phyloP scores from a whole-genome alignment of 1,140 invertebrate species.

The Aricia agestis region DNA sequence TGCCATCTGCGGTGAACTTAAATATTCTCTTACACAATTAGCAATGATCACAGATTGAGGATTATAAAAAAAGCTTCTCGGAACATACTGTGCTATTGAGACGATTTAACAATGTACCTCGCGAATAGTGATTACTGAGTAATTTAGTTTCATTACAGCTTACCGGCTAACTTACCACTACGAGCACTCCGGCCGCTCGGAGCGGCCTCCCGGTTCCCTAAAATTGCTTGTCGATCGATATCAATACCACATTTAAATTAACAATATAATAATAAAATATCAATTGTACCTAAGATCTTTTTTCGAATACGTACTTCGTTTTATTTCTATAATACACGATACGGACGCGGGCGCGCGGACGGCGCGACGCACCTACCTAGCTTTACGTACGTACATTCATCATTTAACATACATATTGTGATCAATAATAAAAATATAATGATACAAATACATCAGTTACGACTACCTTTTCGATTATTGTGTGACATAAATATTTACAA shows the following conservation, averaged over 20 bases:
- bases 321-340: conserved; percentile 62
- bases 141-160: conserved; percentile 73
- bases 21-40: conserved; percentile 69
- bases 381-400: conserved; percentile 55
- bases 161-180: conserved; percentile 70
- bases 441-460: conserved; percentile 73
- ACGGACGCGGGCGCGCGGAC: conserved; percentile 37
- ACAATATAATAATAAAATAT: conserved; percentile 72
- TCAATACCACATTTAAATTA: conserved; percentile 74
- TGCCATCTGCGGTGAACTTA: conserved; percentile 49
- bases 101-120: conserved; percentile 69
- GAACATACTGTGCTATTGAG: conserved; percentile 72
- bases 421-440: conserved; percentile 76
- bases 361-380: conserved; percentile 35
- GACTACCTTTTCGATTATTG: conserved; percentile 72
- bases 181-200: conserved; percentile 57
- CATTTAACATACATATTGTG: conserved; percentile 71
- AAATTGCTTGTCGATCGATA: conserved; percentile 72
- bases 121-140: conserved; percentile 70
- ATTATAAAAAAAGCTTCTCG: conserved; percentile 73
- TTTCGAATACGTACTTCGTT: conserved; percentile 69
- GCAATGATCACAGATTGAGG: conserved; percentile 75
- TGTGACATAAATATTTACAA: conserved; percentile 76
- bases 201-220: conserved; percentile 50
- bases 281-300: conserved; percentile 76